Evolutionary conservation across 2,888 invertebrate species (phyloP).

Genomic region (Nephrotoma appendiculata): DNA sequence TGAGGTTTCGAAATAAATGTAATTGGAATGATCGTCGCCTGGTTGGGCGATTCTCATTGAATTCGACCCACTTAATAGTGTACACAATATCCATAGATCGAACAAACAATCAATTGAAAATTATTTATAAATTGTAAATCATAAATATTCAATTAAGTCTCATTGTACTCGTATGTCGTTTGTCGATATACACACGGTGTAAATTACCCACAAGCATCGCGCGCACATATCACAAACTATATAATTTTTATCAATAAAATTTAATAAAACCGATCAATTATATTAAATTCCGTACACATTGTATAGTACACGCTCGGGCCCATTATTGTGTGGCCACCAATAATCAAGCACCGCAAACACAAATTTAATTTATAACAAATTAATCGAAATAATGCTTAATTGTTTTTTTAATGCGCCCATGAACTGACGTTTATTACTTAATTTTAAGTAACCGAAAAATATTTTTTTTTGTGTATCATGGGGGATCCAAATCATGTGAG

Average conservation of each 20-base stretch:
- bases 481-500: neutral
- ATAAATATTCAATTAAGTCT: neutral
- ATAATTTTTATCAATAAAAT: neutral
- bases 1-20: too few species aligned
- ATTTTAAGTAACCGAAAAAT: neutral
- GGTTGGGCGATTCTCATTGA: too few species aligned
- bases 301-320: neutral
- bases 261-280: neutral
- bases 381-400: neutral
- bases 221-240: neutral
- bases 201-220: neutral
- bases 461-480: neutral
- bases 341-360: neutral
- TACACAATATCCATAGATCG: neutral
- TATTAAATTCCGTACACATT: neutral
- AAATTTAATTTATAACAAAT: neutral
- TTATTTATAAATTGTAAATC: neutral
- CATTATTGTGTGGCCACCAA: neutral
- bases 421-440: neutral
- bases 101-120: neutral
- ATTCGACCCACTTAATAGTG: neutral
- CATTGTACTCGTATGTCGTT: neutral
- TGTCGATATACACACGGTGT: neutral
- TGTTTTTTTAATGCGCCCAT: neutral
- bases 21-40: too few species aligned